Evolutionary conservation across 2,888 invertebrate genomes (phyloP).

Genomic region (Ariolimax columbianus): DNA sequence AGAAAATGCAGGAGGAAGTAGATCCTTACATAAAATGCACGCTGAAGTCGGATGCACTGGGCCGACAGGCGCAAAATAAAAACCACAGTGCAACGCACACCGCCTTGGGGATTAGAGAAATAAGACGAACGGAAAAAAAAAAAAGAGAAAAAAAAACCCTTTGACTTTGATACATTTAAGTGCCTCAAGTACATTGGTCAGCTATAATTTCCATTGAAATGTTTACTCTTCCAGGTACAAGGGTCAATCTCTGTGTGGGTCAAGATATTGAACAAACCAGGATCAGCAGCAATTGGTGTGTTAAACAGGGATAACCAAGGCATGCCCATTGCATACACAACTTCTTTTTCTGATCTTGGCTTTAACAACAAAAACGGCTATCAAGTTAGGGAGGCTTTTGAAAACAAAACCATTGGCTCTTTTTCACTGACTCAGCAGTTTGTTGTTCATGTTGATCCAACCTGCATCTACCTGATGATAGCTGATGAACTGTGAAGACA

Average conservation of each 20-base stretch:
- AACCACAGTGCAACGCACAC: no score
- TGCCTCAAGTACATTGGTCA: no score
- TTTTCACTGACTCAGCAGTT: slow-evolving; percentile 36
- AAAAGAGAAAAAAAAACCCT: no score
- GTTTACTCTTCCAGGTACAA: not conserved
- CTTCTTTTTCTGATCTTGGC: slow-evolving; percentile 47
- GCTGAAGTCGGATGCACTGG: no score
- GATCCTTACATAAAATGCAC: no score
- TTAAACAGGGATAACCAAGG: slow-evolving; percentile 50
- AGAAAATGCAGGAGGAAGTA: no score
- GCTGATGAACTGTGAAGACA: slow-evolving; percentile 25
- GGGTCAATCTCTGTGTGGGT: slow-evolving; percentile 52
- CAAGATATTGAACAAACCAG: slow-evolving; percentile 37
- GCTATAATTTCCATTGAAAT: not conserved
- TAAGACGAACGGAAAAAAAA: no score
- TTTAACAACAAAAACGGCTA: slow-evolving; percentile 48
- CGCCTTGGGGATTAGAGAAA: no score
- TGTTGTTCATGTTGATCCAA: slow-evolving; percentile 48
- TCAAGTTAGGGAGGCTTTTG: slow-evolving; percentile 51
- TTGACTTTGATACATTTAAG: no score
- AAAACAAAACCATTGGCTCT: slow-evolving; percentile 32
- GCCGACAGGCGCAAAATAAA: no score
- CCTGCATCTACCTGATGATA: slow-evolving; percentile 39
- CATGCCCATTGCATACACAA: slow-evolving; percentile 16
- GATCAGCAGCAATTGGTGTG: slow-evolving; percentile 50